phyloP scores from a whole-genome alignment of 2,888 invertebrate species.

The Halocaridina rubra region DNA sequence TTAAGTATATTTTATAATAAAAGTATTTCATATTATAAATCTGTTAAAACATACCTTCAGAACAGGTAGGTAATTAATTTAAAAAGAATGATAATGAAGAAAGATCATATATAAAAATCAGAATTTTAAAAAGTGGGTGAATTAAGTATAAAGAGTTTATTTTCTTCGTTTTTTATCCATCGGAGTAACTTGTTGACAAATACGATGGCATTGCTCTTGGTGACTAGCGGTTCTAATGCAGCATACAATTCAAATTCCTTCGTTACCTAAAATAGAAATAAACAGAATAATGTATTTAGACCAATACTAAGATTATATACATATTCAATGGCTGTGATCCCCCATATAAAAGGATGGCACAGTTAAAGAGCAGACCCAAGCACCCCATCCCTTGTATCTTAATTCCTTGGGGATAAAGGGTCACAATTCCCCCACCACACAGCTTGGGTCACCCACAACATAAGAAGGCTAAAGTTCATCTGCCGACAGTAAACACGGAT shows the following conservation, averaged over 20 bases:
- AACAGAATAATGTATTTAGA: background rate
- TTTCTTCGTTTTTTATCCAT: slow-evolving; percentile 95
- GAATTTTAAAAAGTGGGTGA: slow-evolving; percentile 71
- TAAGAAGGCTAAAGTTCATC: too few species aligned
- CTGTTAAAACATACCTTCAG: background rate
- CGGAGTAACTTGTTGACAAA: slow-evolving; percentile 88
- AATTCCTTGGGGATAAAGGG: too few species aligned
- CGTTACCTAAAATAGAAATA: slow-evolving; percentile 80
- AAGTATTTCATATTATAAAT: too few species aligned
- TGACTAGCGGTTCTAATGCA: slow-evolving; percentile 89
- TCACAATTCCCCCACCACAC: too few species aligned
- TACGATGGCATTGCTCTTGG: slow-evolving; percentile 85
- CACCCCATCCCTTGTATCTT: too few species aligned
- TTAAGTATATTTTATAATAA: too few species aligned
- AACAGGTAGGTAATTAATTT: background rate
- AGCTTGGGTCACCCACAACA: too few species aligned
- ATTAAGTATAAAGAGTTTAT: slow-evolving; percentile 87
- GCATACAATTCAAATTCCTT: slow-evolving; percentile 93
- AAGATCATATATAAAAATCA: background rate
- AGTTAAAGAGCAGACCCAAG: too few species aligned
- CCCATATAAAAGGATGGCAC: too few species aligned
- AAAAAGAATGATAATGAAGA: background rate
- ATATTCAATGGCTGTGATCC: too few species aligned
- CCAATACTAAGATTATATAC: background rate
- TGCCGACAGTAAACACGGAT: too few species aligned